phyloP scores from a whole-genome alignment of 1,140 invertebrate species.

The Parapsyche elsis region DNA sequence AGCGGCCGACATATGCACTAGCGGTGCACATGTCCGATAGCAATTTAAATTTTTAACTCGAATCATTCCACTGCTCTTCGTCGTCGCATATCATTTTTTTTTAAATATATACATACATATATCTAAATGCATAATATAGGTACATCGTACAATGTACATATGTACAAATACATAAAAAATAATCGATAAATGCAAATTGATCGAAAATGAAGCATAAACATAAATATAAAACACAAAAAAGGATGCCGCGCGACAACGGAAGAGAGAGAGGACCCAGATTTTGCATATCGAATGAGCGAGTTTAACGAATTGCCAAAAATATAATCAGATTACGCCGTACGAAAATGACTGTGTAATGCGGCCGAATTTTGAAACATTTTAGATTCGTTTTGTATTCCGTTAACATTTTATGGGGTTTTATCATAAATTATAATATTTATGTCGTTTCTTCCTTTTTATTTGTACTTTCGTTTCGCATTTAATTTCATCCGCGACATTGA shows the following conservation, averaged over 20 bases:
- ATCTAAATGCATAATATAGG: neutral
- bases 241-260: neutral
- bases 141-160: too few relatives aligned
- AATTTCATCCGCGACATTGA: slow-evolving; percentile 17
- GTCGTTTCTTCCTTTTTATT: slow-evolving; percentile 13
- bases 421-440: slow-evolving; percentile 34
- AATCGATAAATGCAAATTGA: neutral
- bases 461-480: neutral
- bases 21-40: slow-evolving; percentile 14
- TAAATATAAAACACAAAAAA: neutral
- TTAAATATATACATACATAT: neutral
- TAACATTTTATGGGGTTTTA: neutral
- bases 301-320: slow-evolving; percentile 26
- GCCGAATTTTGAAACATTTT: slow-evolving; percentile 17
- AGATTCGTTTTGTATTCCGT: slow-evolving; percentile 21
- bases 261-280: neutral
- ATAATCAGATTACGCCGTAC: slow-evolving; percentile 16
- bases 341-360: slow-evolving; percentile 19
- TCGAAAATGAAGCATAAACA: neutral
- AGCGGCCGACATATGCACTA: neutral
- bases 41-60: slow-evolving; percentile 31
- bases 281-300: slow-evolving; percentile 12
- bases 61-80: neutral
- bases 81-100: slow-evolving; percentile 12
- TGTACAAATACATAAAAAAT: neutral